phyloP scores from a whole-genome alignment of 2,797 vertebrate species.

The Acrocephalus scirpaceus region DNA sequence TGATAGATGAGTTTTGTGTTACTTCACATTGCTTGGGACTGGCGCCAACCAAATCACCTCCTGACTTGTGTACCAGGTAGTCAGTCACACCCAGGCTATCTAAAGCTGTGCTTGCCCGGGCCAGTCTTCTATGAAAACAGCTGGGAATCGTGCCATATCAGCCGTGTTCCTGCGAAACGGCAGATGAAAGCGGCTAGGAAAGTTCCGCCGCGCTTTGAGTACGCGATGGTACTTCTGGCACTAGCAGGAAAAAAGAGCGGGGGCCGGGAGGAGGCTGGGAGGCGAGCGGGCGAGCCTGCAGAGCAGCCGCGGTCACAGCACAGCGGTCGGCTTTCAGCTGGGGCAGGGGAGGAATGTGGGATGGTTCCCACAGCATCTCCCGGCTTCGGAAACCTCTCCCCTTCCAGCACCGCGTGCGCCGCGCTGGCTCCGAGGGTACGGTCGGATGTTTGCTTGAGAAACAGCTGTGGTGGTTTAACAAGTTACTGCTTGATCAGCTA shows the following conservation, averaged over 20 bases:
- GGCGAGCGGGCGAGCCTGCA: not conserved
- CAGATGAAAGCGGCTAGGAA: not conserved
- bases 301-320: not conserved
- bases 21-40: conserved; percentile 19
- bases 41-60: conserved; percentile 15
- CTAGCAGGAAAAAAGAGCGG: not conserved
- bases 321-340: conserved; percentile 27
- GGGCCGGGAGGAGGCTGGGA: not conserved
- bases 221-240: not conserved
- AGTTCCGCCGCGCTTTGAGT: not conserved
- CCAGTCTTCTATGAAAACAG: conserved; percentile 41
- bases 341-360: conserved; percentile 6
- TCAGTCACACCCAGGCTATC: conserved; percentile 56
- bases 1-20: conserved; percentile 53
- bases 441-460: conserved; percentile 60
- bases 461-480: conserved; percentile 63
- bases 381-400: not conserved
- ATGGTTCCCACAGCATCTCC: conserved; percentile 37
- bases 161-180: not conserved
- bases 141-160: conserved; percentile 20
- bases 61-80: conserved; percentile 51
- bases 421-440: not conserved
- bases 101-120: conserved; percentile 41
- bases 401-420: not conserved
- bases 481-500: conserved; percentile 67